Base-by-base conservation (phyloP, 2,888 invertebrate species). In the Noctua janthina region DNA sequence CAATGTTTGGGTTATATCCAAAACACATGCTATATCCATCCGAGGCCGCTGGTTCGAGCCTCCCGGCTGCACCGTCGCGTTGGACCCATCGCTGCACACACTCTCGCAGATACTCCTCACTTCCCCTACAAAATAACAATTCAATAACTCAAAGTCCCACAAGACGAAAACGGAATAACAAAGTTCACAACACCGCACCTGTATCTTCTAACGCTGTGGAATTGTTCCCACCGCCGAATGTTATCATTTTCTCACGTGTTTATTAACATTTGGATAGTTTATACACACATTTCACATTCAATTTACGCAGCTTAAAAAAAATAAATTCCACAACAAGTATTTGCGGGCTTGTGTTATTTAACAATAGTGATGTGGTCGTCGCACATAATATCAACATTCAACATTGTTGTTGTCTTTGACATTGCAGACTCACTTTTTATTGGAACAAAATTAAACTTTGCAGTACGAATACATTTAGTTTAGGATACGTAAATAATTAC, bases 21-120 rank as follows among this genome's bases (percentile, higher is more conserved):
- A 97, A 86, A 99, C 98, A 96, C 99, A 99, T 75, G 98, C 99
- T 84, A 99, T 98, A 94, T 99, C 99, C 98, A 99, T 99, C 89
- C 98, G 97, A 46, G 98, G 98, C 88, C 98, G 93, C 84, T 95
- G 95, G 88, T 95, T 96, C 1, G 94, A 90, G 54, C 91, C 93
- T 72, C 95, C 95, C 35, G 96, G 92, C 89, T 97, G 97, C 59
- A 97, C 96, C 11, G 97, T 97, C 64, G 97, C 96, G 87, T 93
- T 96, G n/a, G 97, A 97, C 20, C 97, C 97, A 96, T 97, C 97
- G 86, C 97, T 97, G 91, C 97, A 96, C 75, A 97, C 93, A 93
- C 97, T 97, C 90, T 97, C 97, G 91, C 97, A 97, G 90, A 97
- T 96, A 92, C 97, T 97, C 91, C 96, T 95, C 85, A 96, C 96